Evolutionary conservation across 2,113 vertebrate genomes (phyloP).

Genomic region (Tauraco erythrolophus): DNA sequence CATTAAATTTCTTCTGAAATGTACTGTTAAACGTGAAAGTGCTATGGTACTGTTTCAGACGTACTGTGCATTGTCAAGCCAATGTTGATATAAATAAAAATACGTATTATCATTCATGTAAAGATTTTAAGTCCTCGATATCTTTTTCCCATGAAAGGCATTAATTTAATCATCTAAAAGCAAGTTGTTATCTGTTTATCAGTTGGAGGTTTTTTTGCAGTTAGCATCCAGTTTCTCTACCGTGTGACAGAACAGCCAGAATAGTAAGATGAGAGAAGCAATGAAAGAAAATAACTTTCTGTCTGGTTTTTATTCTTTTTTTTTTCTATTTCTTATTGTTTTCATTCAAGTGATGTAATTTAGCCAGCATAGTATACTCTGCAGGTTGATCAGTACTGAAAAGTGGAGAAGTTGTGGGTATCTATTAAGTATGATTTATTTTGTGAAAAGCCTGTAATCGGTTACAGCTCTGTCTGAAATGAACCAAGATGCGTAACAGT

Average conservation of each 20-base stretch:
- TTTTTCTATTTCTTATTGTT: neutral
- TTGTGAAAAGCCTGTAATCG: neutral
- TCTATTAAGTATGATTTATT: neutral
- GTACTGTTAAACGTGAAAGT: neutral
- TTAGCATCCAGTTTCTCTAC: neutral
- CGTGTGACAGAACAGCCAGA: neutral
- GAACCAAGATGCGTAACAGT: neutral
- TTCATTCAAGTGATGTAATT: neutral
- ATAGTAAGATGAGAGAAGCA: neutral
- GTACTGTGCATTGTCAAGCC: neutral
- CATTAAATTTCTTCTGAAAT: neutral
- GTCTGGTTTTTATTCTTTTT: neutral
- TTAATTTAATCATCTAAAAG: neutral
- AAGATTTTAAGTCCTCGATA: neutral
- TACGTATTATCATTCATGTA: neutral
- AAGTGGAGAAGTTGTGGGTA: neutral
- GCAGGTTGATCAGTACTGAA: neutral
- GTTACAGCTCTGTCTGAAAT: neutral
- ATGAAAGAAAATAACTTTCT: neutral
- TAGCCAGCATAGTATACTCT: neutral
- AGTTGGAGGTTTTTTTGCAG: rapidly evolving
- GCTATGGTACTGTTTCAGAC: neutral
- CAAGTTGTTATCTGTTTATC: neutral
- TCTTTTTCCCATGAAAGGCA: neutral
- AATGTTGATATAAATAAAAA: neutral